phyloP scores from a whole-genome alignment of 2,888 invertebrate genomes.

The Congeria kusceri region DNA sequence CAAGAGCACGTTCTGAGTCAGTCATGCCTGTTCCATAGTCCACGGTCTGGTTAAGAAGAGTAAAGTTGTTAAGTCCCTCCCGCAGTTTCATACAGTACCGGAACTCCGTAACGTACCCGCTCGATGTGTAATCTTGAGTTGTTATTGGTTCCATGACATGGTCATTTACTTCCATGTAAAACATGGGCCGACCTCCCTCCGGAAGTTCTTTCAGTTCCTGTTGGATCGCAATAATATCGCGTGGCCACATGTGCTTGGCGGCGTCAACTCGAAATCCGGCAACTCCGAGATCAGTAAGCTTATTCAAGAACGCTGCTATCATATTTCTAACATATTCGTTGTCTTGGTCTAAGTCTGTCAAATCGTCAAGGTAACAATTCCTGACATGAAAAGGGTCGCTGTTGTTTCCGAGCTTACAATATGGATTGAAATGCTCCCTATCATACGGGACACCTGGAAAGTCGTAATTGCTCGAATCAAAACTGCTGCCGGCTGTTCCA shows the following conservation, averaged over 20 bases:
- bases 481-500: constrained; percentile 88
- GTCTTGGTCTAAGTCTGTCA: constrained; percentile 92
- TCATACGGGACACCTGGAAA: constrained; percentile 86
- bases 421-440: constrained; percentile 88
- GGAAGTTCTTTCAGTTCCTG: constrained; percentile 72
- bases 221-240: constrained; percentile 72
- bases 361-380: constrained; percentile 90
- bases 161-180: constrained; percentile 82
- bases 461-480: constrained; percentile 74
- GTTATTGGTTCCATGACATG: constrained; percentile 80
- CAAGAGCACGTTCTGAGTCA: constrained; percentile 87
- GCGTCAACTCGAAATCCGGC: constrained; percentile 83
- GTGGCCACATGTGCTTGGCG: constrained; percentile 83
- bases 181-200: constrained; percentile 78
- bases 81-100: constrained; percentile 86
- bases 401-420: constrained; percentile 78
- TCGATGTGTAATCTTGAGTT: constrained; percentile 69
- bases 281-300: constrained; percentile 78
- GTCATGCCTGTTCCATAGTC: constrained; percentile 81
- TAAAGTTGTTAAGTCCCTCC: constrained; percentile 72
- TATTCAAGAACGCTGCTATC: constrained; percentile 77
- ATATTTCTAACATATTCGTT: constrained; percentile 80
- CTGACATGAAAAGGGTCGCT: constrained; percentile 87
- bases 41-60: constrained; percentile 67
- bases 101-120: constrained; percentile 91